Conservation (phyloP, 2,113 vertebrate species). For the Brachyhypopomus gauderio region DNA sequence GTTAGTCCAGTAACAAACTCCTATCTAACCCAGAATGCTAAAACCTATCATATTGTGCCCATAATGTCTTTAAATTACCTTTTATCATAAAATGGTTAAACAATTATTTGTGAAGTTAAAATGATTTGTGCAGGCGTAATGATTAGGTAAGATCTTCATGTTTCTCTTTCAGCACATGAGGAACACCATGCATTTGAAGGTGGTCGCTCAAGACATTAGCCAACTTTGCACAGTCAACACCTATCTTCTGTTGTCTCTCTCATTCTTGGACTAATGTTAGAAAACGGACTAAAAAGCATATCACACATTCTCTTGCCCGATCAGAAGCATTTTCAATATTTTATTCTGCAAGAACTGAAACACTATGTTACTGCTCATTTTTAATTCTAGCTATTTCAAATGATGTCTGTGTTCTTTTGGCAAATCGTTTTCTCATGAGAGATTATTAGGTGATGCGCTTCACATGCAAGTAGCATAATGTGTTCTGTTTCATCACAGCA, state of each 20-base stretch:
- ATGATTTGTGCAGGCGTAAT: background rate
- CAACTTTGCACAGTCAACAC: constrained; percentile 64
- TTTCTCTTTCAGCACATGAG: constrained; percentile 85
- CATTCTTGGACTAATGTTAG: constrained; percentile 40
- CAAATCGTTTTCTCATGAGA: constrained; percentile 3
- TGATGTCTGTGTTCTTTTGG: constrained; percentile 5
- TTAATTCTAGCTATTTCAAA: constrained; percentile 36
- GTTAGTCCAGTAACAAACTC: too few species aligned
- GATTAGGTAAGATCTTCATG: background rate
- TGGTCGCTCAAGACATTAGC: constrained; percentile 82
- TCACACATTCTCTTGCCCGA: constrained; percentile 14
- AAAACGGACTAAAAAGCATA: constrained; percentile 42
- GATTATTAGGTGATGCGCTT: constrained; percentile 38
- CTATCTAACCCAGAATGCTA: too few species aligned
- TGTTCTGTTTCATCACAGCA: constrained; percentile 32
- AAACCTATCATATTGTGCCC: too few species aligned
- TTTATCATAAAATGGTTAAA: too few species aligned
- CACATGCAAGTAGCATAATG: constrained; percentile 39
- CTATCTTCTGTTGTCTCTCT: constrained; percentile 35
- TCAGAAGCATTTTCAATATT: constrained; percentile 46
- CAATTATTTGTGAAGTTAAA: background rate
- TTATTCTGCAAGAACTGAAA: constrained; percentile 33
- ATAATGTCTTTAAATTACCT: too few species aligned
- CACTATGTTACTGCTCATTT: constrained; percentile 23
- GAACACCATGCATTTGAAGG: constrained; percentile 97